These are phyloP conservation scores for Diloba caeruleocephala DNA, from an alignment of 2,888 invertebrate species.

Conservation along the genomic window DNA sequence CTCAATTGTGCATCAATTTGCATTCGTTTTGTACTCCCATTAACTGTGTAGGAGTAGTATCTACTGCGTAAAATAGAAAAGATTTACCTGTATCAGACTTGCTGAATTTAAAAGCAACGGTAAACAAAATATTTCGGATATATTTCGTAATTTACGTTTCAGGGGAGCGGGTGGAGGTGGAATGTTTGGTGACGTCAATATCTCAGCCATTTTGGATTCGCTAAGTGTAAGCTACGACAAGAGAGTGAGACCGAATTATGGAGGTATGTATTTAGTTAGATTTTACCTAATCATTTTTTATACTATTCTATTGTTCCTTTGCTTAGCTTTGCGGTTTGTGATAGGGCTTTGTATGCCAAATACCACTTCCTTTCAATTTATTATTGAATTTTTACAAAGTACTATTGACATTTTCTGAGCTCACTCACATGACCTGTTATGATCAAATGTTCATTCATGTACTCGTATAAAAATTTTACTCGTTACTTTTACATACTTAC, in stretches of 20 bases:
- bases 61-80: neutral
- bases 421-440: constrained; percentile 12
- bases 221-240: constrained; percentile 99
- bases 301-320: constrained; percentile 17
- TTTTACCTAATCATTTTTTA: constrained; percentile 3
- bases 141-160: constrained; percentile 62
- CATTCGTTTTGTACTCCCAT: no score
- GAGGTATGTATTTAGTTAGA: constrained; percentile 92
- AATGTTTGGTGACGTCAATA: constrained; percentile 97
- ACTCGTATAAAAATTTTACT: no score
- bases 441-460: neutral
- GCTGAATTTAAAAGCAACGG: no score
- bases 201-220: constrained; percentile 97
- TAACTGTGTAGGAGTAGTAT: neutral
- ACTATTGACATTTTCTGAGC: constrained; percentile 1
- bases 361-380: neutral
- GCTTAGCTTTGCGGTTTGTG: constrained; percentile 38
- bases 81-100: no score
- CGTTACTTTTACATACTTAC: no score
- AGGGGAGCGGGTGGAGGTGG: constrained; percentile 92
- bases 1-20: no score
- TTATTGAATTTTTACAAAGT: neutral
- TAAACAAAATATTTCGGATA: constrained; percentile 20
- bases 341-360: constrained; percentile 14
- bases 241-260: constrained; percentile 99